These are phyloP conservation scores for Carassius gibelio DNA, from an alignment of 2,113 vertebrate genomes.

Conservation along the genomic window DNA sequence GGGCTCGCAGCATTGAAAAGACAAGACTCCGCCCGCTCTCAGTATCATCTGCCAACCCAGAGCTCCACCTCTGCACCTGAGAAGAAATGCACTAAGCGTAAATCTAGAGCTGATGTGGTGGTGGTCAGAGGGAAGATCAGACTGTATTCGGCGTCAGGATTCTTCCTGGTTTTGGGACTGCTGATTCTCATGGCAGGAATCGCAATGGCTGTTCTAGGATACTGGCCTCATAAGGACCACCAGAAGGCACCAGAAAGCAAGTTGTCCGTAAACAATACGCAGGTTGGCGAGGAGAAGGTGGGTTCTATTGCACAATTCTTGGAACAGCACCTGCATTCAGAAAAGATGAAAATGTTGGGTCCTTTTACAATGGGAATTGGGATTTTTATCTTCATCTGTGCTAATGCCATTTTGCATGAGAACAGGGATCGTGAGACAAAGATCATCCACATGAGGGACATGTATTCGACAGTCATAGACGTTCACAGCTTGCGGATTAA, in stretches of 20 bases:
- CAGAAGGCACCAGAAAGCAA: constrained; percentile 65
- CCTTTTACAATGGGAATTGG: constrained; percentile 99
- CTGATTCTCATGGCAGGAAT: constrained; percentile 88
- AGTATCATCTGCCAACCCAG: constrained; percentile 79
- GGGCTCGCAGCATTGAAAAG: constrained; percentile 96
- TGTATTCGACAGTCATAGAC: constrained; percentile 98
- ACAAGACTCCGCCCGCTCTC: constrained; percentile 93
- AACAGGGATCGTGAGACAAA: constrained; percentile 98
- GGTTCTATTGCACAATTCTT: constrained; percentile 86
- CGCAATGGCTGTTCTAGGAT: constrained; percentile 95
- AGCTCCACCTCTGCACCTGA: constrained; percentile 68
- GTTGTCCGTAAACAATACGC: constrained; percentile 72
- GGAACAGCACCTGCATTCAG: constrained; percentile 89
- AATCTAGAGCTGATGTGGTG: constrained; percentile 89
- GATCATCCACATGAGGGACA: constrained; percentile 98
- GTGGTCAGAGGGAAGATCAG: constrained; percentile 92
- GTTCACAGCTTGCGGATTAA: constrained; percentile 88
- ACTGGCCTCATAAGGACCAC: constrained; percentile 89
- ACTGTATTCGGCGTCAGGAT: constrained; percentile 93
- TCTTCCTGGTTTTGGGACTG: constrained; percentile 92
- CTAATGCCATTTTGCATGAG: constrained; percentile 97
- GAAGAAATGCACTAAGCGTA: constrained; percentile 79
- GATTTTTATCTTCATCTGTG: constrained; percentile 98
- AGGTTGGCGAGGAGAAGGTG: constrained; percentile 64
- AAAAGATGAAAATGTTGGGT: constrained; percentile 98